Percentiles rank a stretch among this genome's conserved stretches.
phyloP scores from a whole-genome alignment of 2,797 vertebrate species.

The Spinibarbus caldwelli region DNA sequence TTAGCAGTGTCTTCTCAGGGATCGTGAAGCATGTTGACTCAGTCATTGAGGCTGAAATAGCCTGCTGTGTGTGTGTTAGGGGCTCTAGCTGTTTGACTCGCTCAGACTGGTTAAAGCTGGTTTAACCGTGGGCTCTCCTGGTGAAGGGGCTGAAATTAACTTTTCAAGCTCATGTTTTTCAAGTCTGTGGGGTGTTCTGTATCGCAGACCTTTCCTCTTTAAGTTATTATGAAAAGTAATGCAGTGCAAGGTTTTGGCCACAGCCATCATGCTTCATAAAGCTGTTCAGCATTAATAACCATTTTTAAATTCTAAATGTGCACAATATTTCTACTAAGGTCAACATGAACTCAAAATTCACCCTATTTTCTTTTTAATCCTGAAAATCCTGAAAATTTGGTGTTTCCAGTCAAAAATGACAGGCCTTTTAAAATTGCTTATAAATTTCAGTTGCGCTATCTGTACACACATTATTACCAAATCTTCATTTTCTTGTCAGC shows the following conservation, averaged over 20 bases:
- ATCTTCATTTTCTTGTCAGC: not conserved
- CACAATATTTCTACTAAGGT: not conserved
- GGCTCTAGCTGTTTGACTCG: not conserved
- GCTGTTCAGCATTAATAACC: not conserved
- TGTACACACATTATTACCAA: not conserved
- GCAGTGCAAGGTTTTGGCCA: not conserved
- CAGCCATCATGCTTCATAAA: not conserved
- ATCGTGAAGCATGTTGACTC: not conserved
- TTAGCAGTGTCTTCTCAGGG: not conserved
- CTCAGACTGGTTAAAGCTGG: constrained; percentile 43
- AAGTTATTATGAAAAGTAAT: not conserved
- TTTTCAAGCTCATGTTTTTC: constrained; percentile 26
- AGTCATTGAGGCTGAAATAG: constrained; percentile 29
- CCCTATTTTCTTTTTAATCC: not conserved
- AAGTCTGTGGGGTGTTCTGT: not conserved
- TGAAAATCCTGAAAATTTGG: not conserved
- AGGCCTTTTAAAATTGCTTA: not conserved
- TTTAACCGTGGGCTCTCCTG: constrained; percentile 16
- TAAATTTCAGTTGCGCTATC: not conserved
- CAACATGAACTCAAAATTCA: not conserved
- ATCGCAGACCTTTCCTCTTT: constrained; percentile 2
- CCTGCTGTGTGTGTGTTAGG: not conserved
- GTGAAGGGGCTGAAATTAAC: constrained; percentile 46
- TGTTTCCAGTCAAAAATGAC: not conserved
- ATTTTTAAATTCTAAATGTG: not conserved